Conservation (phyloP, 2,888 invertebrate genomes). For the Monochamus alternatus region DNA sequence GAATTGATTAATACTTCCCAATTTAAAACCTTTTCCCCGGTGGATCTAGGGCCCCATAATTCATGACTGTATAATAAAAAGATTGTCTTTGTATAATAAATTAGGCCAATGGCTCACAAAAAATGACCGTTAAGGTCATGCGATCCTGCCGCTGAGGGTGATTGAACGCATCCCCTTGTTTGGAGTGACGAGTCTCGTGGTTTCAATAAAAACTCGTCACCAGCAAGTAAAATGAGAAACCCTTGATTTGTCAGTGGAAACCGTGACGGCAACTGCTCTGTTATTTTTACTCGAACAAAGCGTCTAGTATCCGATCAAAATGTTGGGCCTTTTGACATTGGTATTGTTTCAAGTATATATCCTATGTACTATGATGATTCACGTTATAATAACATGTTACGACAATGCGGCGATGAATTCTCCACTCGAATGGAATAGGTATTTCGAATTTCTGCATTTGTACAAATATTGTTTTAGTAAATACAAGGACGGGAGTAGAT, state of each 20-base stretch:
- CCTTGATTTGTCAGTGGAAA: conserved; percentile 29
- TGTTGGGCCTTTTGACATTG: neutral
- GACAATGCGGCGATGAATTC: neutral
- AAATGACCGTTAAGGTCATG: conserved; percentile 41
- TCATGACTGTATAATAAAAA: conserved; percentile 45
- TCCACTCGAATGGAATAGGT: neutral
- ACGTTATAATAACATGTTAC: conserved; percentile 1
- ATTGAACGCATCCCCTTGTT: conserved; percentile 39
- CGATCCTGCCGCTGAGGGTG: conserved; percentile 37
- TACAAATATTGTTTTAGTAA: neutral
- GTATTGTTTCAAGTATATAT: conserved; percentile 3
- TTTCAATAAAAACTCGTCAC: conserved; percentile 32
- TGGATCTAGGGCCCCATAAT: conserved; percentile 29
- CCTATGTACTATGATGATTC: neutral
- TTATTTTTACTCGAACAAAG: conserved; percentile 29
- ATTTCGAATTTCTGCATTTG: neutral
- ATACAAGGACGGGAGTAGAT: neutral
- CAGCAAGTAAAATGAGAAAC: conserved; percentile 24
- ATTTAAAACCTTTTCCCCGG: conserved; percentile 32
- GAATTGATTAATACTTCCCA: conserved; percentile 36
- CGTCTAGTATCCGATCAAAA: neutral
- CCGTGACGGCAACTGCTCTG: conserved; percentile 17
- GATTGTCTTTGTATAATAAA: conserved; percentile 44
- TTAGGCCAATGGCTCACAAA: conserved; percentile 37
- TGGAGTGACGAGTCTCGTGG: conserved; percentile 45